These are phyloP conservation scores for Charadrius vociferus DNA, from an alignment of 2,113 vertebrate species.

Conservation along the genomic window DNA sequence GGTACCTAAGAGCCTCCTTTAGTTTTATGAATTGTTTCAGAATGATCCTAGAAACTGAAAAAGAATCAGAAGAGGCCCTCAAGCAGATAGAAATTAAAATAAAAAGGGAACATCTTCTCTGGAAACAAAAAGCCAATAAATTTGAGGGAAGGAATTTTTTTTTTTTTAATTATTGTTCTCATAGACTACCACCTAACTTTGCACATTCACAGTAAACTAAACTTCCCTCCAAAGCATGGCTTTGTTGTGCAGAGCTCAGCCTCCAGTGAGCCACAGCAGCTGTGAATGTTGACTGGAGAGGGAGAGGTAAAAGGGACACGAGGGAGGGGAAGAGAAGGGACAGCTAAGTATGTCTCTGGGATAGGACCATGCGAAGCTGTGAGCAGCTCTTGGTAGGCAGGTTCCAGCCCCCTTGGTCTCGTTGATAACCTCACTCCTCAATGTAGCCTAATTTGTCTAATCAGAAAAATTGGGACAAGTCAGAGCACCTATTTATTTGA, in stretches of 20 bases:
- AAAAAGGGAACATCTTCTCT: conserved; percentile 18
- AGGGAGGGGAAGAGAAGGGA: neutral
- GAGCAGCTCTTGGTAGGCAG: neutral
- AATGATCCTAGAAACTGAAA: conserved; percentile 20
- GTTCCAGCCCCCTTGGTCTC: neutral
- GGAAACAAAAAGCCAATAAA: conserved; percentile 43
- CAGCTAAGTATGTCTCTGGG: neutral
- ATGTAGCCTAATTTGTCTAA: neutral
- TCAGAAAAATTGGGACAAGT: neutral
- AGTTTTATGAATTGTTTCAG: conserved; percentile 52
- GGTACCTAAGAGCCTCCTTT: conserved; percentile 52
- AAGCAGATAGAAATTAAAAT: conserved; percentile 51
- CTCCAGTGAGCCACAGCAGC: neutral
- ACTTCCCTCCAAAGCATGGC: neutral
- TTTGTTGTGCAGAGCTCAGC: neutral
- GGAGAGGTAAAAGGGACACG: neutral
- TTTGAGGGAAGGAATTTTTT: neutral
- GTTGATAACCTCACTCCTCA: rapidly evolving
- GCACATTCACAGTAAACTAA: neutral
- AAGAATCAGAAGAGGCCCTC: conserved; percentile 41
- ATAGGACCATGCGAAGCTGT: neutral
- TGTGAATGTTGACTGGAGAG: neutral
- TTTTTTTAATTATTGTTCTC: neutral
- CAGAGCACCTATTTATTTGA: neutral
- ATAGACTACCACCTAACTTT: neutral